Evolutionary conservation across 2,113 vertebrate genomes (phyloP), one percentile per base, ranked within the genome.

Genomic region (Empidonax traillii): DNA sequence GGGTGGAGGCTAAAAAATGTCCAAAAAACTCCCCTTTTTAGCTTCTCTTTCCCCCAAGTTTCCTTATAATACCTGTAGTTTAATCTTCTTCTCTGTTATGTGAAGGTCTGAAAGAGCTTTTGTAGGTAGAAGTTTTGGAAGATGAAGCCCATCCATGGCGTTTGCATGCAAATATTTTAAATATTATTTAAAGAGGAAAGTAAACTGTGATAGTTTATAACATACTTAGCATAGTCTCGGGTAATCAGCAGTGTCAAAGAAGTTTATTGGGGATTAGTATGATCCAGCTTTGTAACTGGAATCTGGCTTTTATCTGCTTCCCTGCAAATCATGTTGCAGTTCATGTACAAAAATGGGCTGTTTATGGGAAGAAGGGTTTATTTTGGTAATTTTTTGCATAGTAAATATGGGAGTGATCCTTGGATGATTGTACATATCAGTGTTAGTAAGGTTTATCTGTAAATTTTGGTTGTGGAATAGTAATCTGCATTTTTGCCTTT

Each of bases 281-380:
- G 31, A 56, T 68, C 19, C 19, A 69, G 15, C 10, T 79, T 84
- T 81, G 30, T 28, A 37, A 73, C 17, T 53, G 69, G 75, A 75
- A 84, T 35, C 16, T 76, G 53, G 13, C 19, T 72, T 66, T 72
- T 39, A 41, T 14, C 28, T 73, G 31, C n/a, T 61, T 13, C 35
- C 21, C 3, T 16, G 4, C 55, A 68, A 58, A n/a, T 31, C 3
- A 3, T 18, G 13, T 7, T 55, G 8, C 12, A 46, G 14, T 24
- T 12, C 5, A 12, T 0, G 0, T 33, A 22, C 30, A 53, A 47
- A 58, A 62, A 14, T 6, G 30, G 39, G 4, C 27, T 8, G 0
- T 67, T 87, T 74, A 43, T 23, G 33, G n/a, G 59, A 79, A 83
- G 63, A 39, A 53, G 6, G 4, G 13, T 79, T 87, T 43, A 21